Percentiles rank a stretch among this genome's conserved stretches.
These are phyloP conservation scores for Acrobasis repandana DNA, from an alignment of 2,888 invertebrate genomes.

Conservation along the genomic window DNA sequence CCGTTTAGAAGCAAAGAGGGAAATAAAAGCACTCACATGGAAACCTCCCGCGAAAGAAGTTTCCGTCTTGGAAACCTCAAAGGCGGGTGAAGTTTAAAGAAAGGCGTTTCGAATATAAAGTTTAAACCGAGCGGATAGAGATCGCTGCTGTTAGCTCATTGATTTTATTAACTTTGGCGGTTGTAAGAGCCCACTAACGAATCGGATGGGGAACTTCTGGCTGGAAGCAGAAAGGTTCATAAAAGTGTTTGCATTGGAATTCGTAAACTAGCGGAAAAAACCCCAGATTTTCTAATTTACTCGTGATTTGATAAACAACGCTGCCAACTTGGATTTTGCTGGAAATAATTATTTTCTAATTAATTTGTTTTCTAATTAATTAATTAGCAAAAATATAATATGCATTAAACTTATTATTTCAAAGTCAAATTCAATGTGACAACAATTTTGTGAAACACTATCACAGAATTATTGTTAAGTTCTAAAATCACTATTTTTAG, in stretches of 20 bases:
- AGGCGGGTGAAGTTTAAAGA: constrained; percentile 68
- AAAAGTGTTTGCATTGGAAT: too few relatives aligned
- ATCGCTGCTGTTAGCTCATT: constrained; percentile 50
- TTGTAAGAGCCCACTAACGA: constrained; percentile 30
- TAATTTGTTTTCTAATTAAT: too few relatives aligned
- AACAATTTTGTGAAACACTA: too few relatives aligned
- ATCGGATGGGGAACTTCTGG: constrained; percentile 13
- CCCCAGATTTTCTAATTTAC: not conserved
- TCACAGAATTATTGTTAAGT: too few relatives aligned
- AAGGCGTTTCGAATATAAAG: constrained; percentile 63
- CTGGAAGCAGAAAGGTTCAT: not conserved
- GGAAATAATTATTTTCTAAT: too few relatives aligned
- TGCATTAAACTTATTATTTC: too few relatives aligned
- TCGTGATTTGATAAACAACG: not conserved
- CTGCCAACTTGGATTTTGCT: constrained; percentile 3
- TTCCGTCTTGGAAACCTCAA: constrained; percentile 69
- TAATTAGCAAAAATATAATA: too few relatives aligned
- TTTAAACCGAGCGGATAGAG: constrained; percentile 62
- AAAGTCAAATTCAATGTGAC: too few relatives aligned
- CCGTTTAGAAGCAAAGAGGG: constrained; percentile 39
- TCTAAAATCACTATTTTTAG: too few relatives aligned
- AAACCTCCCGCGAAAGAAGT: constrained; percentile 56
- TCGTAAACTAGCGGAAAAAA: too few relatives aligned
- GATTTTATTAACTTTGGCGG: constrained; percentile 50
- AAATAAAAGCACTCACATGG: constrained; percentile 52